phyloP scores from a whole-genome alignment of 2,888 invertebrate genomes.

The Pomacea canaliculata region DNA sequence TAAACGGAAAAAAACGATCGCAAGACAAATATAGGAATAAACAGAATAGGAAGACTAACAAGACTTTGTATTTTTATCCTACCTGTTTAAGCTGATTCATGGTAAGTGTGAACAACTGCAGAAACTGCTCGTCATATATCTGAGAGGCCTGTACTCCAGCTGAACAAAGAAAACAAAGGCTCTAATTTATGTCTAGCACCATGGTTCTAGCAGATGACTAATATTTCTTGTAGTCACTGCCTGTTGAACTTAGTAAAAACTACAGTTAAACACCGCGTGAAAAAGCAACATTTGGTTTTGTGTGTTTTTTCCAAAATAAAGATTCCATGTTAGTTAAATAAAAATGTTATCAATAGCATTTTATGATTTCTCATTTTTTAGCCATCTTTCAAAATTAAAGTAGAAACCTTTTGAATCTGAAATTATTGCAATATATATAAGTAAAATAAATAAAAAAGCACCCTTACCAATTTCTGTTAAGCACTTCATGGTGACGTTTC shows the following conservation, averaged over 20 bases:
- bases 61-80: conserved; percentile 29
- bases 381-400: background rate
- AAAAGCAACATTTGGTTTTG: too few species aligned
- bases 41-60: too few species aligned
- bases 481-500: conserved; percentile 98
- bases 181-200: background rate
- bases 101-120: conserved; percentile 88
- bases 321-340: too few species aligned
- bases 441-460: background rate
- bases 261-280: background rate
- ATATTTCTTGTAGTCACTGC: too few species aligned
- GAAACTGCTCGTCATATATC: conserved; percentile 90
- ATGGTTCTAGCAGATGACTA: too few species aligned
- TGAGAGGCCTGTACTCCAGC: conserved; percentile 82
- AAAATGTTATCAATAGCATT: too few species aligned
- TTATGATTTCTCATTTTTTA: too few species aligned
- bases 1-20: too few species aligned
- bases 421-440: too few species aligned
- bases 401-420: conserved; percentile 28
- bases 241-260: background rate
- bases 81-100: conserved; percentile 89
- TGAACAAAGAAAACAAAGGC: conserved; percentile 41
- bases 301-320: too few species aligned
- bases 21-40: too few species aligned
- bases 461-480: conserved; percentile 89